Percentiles rank a stretch among this genome's conserved stretches.
phyloP scores from a whole-genome alignment of 2,888 invertebrate species.

The Acrocera orbiculus region DNA sequence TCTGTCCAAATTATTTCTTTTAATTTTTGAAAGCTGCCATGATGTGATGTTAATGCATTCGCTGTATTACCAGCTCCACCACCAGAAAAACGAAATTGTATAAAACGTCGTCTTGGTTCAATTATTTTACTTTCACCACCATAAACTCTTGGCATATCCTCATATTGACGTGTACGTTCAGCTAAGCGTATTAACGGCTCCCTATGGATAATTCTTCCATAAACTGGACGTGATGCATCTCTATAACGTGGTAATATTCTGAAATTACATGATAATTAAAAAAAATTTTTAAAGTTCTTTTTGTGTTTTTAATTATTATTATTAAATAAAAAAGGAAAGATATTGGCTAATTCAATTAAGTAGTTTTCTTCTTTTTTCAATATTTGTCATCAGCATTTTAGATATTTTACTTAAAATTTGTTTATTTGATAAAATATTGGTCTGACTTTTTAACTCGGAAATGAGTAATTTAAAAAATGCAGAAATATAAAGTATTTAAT shows the following conservation, averaged over 20 bases:
- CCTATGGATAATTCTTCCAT: slow-evolving; percentile 53
- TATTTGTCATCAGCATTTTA: too few relatives aligned
- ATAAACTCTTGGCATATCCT: slow-evolving; percentile 35
- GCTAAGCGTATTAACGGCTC: slow-evolving; percentile 39
- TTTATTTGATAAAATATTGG: too few relatives aligned
- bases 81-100: slow-evolving; percentile 24
- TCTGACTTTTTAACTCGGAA: too few relatives aligned
- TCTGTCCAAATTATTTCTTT: slow-evolving; percentile 65
- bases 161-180: slow-evolving; percentile 33
- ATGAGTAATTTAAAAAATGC: too few relatives aligned
- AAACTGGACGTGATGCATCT: slow-evolving; percentile 39
- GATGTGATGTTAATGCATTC: slow-evolving; percentile 21
- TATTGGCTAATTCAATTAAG: neutral
- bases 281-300: neutral
- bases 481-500: too few relatives aligned
- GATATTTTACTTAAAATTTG: too few relatives aligned
- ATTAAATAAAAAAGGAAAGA: neutral
- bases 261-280: slow-evolving; percentile 19
- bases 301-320: neutral
- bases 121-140: slow-evolving; percentile 19
- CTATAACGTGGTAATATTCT: slow-evolving; percentile 28
- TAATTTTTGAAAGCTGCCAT: slow-evolving; percentile 48
- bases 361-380: neutral
- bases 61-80: slow-evolving; percentile 13
- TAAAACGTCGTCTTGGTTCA: slow-evolving; percentile 9